Evolutionary conservation across 1,140 invertebrate species (phyloP).

Genomic region (Liolophura sinensis): DNA sequence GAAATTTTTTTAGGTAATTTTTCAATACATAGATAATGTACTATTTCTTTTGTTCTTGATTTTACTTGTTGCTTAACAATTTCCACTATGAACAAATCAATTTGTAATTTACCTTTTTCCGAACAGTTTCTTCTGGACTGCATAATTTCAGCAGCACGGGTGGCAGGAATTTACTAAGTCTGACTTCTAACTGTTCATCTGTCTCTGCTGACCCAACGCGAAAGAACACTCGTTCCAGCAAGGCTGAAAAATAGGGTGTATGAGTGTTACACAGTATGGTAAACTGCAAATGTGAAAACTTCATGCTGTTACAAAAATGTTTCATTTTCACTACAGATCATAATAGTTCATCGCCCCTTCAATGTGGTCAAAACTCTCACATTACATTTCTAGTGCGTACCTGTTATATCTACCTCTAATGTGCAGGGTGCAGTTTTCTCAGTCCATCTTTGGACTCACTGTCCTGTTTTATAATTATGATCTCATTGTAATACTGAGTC

Average conservation of each 20-base stretch:
- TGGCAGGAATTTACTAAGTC: slow-evolving; percentile 81
- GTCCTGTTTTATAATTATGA: too few relatives aligned
- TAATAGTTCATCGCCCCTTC: too few relatives aligned
- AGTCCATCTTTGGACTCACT: too few relatives aligned
- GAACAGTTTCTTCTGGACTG: slow-evolving; percentile 80
- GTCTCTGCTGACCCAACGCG: slow-evolving; percentile 83
- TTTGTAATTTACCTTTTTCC: slow-evolving; percentile 70
- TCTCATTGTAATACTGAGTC: too few relatives aligned
- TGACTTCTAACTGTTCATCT: slow-evolving; percentile 84
- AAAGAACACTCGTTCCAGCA: slow-evolving; percentile 86
- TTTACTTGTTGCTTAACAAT: not conserved
- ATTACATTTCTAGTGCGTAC: too few relatives aligned
- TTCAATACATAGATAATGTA: not conserved
- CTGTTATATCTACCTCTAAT: too few relatives aligned
- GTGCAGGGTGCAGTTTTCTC: too few relatives aligned
- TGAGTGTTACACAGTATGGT: too few relatives aligned
- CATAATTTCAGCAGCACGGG: slow-evolving; percentile 88
- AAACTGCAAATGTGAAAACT: too few relatives aligned
- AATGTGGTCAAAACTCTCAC: too few relatives aligned
- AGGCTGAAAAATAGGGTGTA: slow-evolving; percentile 37
- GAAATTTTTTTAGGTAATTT: not conserved
- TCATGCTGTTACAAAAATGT: too few relatives aligned
- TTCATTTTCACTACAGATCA: too few relatives aligned
- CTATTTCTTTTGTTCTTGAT: not conserved
- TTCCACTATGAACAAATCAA: not conserved